These are phyloP conservation scores for Naja naja DNA, from an alignment of 2,113 vertebrate genomes.

Conservation along the genomic window DNA sequence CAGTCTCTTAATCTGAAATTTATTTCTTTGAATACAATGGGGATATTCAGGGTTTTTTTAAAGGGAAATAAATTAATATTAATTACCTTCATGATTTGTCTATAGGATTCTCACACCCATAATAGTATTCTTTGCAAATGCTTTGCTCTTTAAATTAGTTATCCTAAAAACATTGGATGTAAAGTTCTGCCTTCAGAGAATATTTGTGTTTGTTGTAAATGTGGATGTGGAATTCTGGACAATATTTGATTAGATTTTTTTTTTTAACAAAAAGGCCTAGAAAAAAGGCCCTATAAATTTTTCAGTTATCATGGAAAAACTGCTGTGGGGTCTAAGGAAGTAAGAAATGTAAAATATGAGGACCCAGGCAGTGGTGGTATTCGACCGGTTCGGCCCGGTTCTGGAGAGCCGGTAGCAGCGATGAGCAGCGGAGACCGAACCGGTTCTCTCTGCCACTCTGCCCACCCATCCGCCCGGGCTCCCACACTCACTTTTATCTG, in stretches of 20 bases:
- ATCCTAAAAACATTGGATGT: neutral
- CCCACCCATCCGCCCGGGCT: too few species aligned
- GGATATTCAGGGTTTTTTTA: neutral
- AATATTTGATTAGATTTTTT: neutral
- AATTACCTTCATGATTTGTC: neutral
- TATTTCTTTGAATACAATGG: neutral
- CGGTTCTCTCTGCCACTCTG: too few species aligned
- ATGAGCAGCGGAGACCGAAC: too few species aligned
- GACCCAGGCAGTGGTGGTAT: neutral
- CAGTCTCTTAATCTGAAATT: neutral
- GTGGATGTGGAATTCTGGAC: neutral
- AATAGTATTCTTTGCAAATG: neutral
- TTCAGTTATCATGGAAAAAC: neutral
- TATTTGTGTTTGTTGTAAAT: neutral
- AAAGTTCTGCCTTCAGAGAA: neutral
- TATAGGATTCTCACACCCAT: neutral
- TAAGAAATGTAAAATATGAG: neutral
- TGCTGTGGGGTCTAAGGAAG: neutral
- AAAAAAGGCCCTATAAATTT: neutral
- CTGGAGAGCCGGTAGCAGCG: too few species aligned
- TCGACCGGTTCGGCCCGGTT: too few species aligned
- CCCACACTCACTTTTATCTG: too few species aligned
- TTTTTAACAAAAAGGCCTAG: neutral
- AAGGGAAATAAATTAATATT: neutral
- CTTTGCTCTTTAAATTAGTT: neutral